phyloP scores from a whole-genome alignment of 2,888 invertebrate species.

The Melipona bicolor region DNA sequence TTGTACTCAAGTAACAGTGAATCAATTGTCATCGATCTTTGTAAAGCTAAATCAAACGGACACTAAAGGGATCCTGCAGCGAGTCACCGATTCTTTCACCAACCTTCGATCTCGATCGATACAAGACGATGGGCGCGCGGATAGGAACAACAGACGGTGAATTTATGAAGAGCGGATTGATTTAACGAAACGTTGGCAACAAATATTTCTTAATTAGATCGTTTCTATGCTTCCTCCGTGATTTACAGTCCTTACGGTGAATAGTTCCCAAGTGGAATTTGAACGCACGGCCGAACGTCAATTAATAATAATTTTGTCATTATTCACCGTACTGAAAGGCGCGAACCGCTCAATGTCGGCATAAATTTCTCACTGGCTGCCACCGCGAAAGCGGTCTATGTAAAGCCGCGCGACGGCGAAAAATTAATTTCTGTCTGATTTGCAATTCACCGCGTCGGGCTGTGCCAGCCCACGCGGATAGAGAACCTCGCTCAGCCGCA shows the following conservation, averaged over 20 bases:
- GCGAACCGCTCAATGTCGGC: conserved; percentile 18
- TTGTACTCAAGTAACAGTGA: not conserved
- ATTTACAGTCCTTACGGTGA: not conserved
- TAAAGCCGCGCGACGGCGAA: conserved; percentile 13
- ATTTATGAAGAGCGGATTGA: not conserved
- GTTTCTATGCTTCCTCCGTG: not conserved
- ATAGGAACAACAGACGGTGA: no score
- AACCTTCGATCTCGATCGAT: not conserved
- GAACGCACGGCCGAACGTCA: not conserved
- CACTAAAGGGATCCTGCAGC: not conserved
- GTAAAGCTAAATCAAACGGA: not conserved
- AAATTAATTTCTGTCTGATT: conserved; percentile 43
- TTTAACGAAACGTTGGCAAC: not conserved
- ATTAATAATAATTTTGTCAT: conserved; percentile 18
- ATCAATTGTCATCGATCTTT: not conserved
- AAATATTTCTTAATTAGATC: not conserved
- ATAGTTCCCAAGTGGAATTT: conserved; percentile 6
- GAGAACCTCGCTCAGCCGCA: conserved; percentile 42
- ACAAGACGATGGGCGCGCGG: not conserved
- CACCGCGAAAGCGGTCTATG: conserved; percentile 10
- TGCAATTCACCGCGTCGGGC: conserved; percentile 18
- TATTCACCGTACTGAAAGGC: conserved; percentile 14
- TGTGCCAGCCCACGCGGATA: conserved; percentile 21
- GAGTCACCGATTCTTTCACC: not conserved
- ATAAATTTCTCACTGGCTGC: conserved; percentile 37